These are phyloP conservation scores for Malacoraja senta DNA, from an alignment of 2,797 vertebrate species.

Conservation along the genomic window DNA sequence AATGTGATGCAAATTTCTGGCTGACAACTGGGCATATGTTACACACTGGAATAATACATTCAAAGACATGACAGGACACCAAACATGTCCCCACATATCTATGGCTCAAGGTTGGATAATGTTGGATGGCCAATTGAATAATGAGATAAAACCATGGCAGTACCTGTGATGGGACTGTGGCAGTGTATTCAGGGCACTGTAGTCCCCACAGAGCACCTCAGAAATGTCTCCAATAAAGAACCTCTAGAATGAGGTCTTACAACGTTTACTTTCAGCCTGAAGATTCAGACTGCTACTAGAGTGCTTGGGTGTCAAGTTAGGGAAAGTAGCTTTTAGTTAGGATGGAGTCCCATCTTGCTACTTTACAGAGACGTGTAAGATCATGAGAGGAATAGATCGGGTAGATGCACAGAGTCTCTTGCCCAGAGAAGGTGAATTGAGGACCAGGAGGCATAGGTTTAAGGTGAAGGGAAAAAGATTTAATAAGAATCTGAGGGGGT, in stretches of 20 bases:
- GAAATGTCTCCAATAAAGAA: neutral
- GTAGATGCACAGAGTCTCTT: too few relatives aligned
- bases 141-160: neutral
- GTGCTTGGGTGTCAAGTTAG: neutral
- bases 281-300: neutral
- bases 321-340: neutral
- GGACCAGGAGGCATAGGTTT: too few relatives aligned
- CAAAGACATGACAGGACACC: too few relatives aligned
- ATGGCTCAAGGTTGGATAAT: neutral
- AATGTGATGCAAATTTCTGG: neutral
- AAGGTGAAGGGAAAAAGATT: too few relatives aligned
- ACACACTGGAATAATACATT: neutral
- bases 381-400: too few relatives aligned
- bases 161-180: neutral
- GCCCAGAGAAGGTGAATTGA: too few relatives aligned
- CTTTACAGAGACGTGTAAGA: too few relatives aligned
- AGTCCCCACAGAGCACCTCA: neutral
- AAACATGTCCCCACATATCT: neutral
- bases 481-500: too few relatives aligned
- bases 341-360: neutral
- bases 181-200: neutral
- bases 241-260: neutral
- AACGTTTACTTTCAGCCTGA: neutral
- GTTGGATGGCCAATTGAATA: neutral
- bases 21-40: neutral